Percentiles rank a stretch among this genome's conserved stretches.
phyloP scores from a whole-genome alignment of 2,888 invertebrate genomes.

The Drosophila neonasuta region DNA sequence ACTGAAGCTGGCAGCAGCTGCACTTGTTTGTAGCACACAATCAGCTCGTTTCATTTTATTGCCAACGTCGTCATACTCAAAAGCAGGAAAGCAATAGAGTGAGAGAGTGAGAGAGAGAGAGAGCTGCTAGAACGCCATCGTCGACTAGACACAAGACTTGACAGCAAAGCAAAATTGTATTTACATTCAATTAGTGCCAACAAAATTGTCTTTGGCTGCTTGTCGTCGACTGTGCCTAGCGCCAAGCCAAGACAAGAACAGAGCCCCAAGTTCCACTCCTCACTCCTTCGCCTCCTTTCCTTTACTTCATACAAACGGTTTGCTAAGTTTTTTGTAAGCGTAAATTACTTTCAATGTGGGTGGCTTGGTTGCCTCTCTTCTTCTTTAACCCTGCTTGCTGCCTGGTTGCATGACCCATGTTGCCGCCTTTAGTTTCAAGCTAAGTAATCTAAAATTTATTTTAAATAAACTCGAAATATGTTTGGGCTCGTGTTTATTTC shows the following conservation, averaged over 20 bases:
- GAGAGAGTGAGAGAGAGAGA: conserved; percentile 7
- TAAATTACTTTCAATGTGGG: conserved; percentile 67
- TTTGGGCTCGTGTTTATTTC: conserved; percentile 64
- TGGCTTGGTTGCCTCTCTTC: neutral
- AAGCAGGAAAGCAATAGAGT: conserved; percentile 10
- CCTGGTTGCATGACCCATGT: conserved; percentile 47
- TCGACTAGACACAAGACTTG: conserved; percentile 77
- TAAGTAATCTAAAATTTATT: conserved; percentile 77
- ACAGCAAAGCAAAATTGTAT: conserved; percentile 78
- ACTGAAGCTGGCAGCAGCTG: conserved; percentile 47
- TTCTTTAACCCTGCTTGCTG: neutral
- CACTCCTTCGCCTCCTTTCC: neutral
- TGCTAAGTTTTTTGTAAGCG: conserved; percentile 46
- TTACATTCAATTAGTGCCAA: conserved; percentile 78
- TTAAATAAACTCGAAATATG: conserved; percentile 77
- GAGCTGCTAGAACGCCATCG: conserved; percentile 7
- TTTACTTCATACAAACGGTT: neutral
- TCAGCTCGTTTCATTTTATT: conserved; percentile 76
- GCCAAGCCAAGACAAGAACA: conserved; percentile 14
- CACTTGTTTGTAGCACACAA: conserved; percentile 74
- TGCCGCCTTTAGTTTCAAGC: conserved; percentile 41
- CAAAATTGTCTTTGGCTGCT: conserved; percentile 77
- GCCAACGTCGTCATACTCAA: conserved; percentile 66
- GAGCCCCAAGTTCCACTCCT: conserved; percentile 24
- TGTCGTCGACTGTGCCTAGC: conserved; percentile 61